A percentile compares a stretch with the other conserved stretches of the same genome.
Evolutionary conservation across 2,888 invertebrate genomes (phyloP).

Genomic region (Hipparchia semele): DNA sequence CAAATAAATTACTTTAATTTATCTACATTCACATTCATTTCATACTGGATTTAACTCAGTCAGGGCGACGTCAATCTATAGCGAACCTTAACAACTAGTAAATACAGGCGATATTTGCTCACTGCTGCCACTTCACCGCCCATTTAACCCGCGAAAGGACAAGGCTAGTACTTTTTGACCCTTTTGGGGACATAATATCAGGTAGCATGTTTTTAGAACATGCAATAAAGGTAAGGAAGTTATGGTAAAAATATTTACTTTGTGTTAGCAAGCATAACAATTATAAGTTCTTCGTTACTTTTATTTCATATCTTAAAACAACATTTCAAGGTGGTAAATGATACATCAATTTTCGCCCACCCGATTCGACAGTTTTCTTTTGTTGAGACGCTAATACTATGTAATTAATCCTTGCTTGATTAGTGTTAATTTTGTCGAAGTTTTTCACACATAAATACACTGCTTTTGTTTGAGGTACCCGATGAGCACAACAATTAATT

Average conservation of each 20-base stretch:
- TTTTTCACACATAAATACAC: background rate
- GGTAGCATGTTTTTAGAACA: background rate
- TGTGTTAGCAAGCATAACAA: background rate
- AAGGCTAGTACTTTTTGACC: background rate
- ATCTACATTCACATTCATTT: slow-evolving; percentile 1
- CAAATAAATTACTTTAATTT: background rate
- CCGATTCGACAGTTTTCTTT: background rate
- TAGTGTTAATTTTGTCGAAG: background rate
- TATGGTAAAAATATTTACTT: background rate
- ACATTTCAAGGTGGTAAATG: background rate
- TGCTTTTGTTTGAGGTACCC: background rate
- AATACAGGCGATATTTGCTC: slow-evolving; percentile 18
- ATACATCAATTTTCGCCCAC: background rate
- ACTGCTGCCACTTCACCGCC: slow-evolving; percentile 1
- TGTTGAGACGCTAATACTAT: background rate
- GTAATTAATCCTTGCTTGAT: background rate
- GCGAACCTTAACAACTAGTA: slow-evolving; percentile 13
- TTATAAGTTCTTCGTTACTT: background rate
- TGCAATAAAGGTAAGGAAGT: background rate
- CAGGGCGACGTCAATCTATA: slow-evolving; percentile 21
- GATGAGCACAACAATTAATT: background rate
- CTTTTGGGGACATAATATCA: background rate
- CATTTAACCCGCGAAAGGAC: background rate
- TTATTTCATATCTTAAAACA: background rate
- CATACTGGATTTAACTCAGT: slow-evolving; percentile 8